Evolutionary conservation across 2,113 vertebrate genomes (phyloP).

Genomic region (Gambusia affinis): DNA sequence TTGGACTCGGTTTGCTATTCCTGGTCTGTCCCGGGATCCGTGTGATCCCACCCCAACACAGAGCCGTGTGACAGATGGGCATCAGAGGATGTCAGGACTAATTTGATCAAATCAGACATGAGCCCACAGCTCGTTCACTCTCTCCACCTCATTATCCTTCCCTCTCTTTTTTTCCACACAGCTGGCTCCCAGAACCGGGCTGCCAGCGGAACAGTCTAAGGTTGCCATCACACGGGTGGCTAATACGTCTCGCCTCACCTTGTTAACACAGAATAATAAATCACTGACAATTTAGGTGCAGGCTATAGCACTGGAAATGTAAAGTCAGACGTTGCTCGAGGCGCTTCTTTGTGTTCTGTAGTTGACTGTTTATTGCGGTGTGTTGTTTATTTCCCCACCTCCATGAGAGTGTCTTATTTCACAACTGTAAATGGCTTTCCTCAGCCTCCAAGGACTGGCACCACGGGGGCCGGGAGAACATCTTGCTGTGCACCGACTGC

Average conservation of each 20-base stretch:
- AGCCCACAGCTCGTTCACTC: slow-evolving; percentile 63
- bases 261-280: slow-evolving; percentile 28
- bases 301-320: not conserved
- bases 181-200: slow-evolving; percentile 59
- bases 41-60: slow-evolving; percentile 26
- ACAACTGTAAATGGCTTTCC: slow-evolving; percentile 67
- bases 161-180: slow-evolving; percentile 63
- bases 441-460: slow-evolving; percentile 99
- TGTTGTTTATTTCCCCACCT: slow-evolving; percentile 29
- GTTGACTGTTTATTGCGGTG: slow-evolving; percentile 19
- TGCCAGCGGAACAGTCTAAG: slow-evolving; percentile 65
- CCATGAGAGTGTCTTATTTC: slow-evolving; percentile 29
- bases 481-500: slow-evolving; percentile 95
- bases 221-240: slow-evolving; percentile 41
- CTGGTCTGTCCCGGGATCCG: slow-evolving; percentile 39
- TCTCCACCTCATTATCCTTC: slow-evolving; percentile 74
- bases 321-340: not conserved
- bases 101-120: slow-evolving; percentile 78
- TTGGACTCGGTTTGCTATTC: slow-evolving; percentile 37
- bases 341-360: not conserved
- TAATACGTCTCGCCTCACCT: slow-evolving; percentile 43
- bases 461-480: slow-evolving; percentile 98
- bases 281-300: slow-evolving; percentile 7
- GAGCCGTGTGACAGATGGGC: slow-evolving; percentile 73
- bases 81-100: slow-evolving; percentile 73